Evolutionary conservation across 2,888 invertebrate genomes (phyloP).

Genomic region (Melipona beecheii): DNA sequence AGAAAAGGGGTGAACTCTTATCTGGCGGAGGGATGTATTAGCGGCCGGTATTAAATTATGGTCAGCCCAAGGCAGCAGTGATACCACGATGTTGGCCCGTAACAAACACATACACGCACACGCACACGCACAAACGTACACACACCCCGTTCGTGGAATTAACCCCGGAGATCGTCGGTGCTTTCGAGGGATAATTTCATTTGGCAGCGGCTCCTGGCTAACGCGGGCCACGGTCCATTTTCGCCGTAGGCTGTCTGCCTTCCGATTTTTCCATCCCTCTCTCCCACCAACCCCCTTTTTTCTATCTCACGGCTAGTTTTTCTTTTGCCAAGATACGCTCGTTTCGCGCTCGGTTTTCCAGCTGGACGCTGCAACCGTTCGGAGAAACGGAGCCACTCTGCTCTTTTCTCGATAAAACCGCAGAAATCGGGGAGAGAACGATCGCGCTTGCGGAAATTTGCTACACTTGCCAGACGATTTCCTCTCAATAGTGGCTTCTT

Average conservation of each 20-base stretch:
- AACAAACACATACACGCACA: slow-evolving; percentile 63
- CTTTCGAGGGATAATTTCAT: slow-evolving; percentile 80
- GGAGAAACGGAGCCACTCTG: slow-evolving; percentile 12
- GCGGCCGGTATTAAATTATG: slow-evolving; percentile 81
- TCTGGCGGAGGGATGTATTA: slow-evolving; percentile 77
- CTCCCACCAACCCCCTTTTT: neutral
- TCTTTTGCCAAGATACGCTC: slow-evolving; percentile 51
- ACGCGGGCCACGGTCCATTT: slow-evolving; percentile 55
- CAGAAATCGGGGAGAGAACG: neutral
- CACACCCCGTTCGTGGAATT: slow-evolving; percentile 71
- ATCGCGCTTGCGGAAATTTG: neutral
- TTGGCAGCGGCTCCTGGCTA: slow-evolving; percentile 74
- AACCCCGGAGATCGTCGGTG: slow-evolving; percentile 75
- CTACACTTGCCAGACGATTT: neutral
- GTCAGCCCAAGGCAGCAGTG: slow-evolving; percentile 76
- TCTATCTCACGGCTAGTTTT: slow-evolving; percentile 55
- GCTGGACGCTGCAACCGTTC: slow-evolving; percentile 4
- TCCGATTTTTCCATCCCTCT: slow-evolving; percentile 49
- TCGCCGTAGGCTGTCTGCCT: slow-evolving; percentile 59
- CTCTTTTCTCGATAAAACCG: neutral
- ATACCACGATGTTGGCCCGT: slow-evolving; percentile 70
- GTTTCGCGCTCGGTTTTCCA: neutral
- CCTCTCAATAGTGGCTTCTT: neutral
- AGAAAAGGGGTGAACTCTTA: slow-evolving; percentile 61
- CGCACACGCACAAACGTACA: neutral